These are phyloP conservation scores for Tachina grossa DNA, from an alignment of 2,888 invertebrate species.

Conservation along the genomic window DNA sequence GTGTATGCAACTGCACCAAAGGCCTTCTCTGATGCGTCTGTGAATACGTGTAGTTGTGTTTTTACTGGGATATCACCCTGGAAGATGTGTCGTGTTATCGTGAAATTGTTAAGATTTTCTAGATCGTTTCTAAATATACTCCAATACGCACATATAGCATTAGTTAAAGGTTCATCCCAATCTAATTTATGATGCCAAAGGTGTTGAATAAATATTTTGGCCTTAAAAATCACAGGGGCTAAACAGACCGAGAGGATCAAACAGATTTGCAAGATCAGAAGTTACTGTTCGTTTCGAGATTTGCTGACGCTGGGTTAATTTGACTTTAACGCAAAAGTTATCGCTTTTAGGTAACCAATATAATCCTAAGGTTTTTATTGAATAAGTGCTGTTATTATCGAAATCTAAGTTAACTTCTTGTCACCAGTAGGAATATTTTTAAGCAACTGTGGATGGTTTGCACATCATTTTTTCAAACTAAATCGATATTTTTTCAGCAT, in stretches of 20 bases:
- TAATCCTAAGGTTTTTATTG: too few species aligned
- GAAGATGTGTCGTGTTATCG: not conserved
- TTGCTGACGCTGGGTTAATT: too few species aligned
- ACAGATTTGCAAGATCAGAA: not conserved
- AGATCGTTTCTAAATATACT: not conserved
- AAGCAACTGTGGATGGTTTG: not conserved
- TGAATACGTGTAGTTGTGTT: slow-evolving; percentile 4
- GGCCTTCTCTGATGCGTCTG: not conserved
- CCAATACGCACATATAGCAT: not conserved
- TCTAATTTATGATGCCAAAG: not conserved
- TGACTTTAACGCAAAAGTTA: too few species aligned
- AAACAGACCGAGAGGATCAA: not conserved
- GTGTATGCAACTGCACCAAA: not conserved
- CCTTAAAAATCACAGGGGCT: not conserved
- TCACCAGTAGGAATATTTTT: not conserved
- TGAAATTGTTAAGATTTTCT: not conserved
- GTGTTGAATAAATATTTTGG: not conserved
- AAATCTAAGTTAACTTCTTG: not conserved
- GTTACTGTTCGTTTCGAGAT: too few species aligned
- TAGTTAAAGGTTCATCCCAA: not conserved
- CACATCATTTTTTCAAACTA: not conserved
- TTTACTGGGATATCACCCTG: not conserved
- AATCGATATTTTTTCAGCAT: not conserved
- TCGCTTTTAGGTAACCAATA: too few species aligned
- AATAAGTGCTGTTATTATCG: not conserved